Conservation (phyloP, 1,140 invertebrate species). For the Drosophila nigrodunni region DNA sequence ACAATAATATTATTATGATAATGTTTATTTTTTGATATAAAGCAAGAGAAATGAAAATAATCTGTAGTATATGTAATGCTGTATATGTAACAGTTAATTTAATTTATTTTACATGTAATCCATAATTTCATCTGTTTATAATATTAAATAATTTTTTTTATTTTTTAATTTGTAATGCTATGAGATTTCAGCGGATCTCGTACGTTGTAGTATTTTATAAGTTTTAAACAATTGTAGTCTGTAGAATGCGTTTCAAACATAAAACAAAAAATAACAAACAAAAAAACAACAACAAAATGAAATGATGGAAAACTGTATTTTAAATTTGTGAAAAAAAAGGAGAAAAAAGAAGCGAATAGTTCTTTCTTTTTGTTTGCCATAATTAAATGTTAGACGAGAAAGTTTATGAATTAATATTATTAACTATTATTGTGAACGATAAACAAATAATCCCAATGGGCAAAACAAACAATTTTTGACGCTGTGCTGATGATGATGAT, state of each 20-base stretch:
- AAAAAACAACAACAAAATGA: slow-evolving; percentile 36
- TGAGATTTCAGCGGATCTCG: slow-evolving; percentile 81
- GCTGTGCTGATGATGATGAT: slow-evolving; percentile 17
- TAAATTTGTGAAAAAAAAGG: slow-evolving; percentile 46
- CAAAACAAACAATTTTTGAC: slow-evolving; percentile 32
- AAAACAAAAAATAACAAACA: slow-evolving; percentile 23
- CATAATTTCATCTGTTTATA: slow-evolving; percentile 50
- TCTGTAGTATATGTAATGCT: slow-evolving; percentile 35
- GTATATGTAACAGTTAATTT: slow-evolving; percentile 62
- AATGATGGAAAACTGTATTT: slow-evolving; percentile 55
- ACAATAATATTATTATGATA: slow-evolving; percentile 45
- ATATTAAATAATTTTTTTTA: slow-evolving; percentile 7
- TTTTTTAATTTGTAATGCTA: slow-evolving; percentile 62
- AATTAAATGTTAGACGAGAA: slow-evolving; percentile 60
- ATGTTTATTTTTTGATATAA: slow-evolving; percentile 50
- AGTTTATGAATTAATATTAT: slow-evolving; percentile 41
- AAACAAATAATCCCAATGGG: slow-evolving; percentile 46
- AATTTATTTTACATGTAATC: slow-evolving; percentile 75
- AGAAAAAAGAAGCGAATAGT: slow-evolving; percentile 21
- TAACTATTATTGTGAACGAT: slow-evolving; percentile 3
- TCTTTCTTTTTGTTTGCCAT: slow-evolving; percentile 62
- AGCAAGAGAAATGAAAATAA: not conserved
- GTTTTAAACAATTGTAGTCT: slow-evolving; percentile 72
- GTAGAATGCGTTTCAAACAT: slow-evolving; percentile 64
- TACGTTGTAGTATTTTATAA: slow-evolving; percentile 83